Evolutionary conservation across 35 echinoderm and acorn worm genomes (phyloP).

Genomic region (Heliocidaris erythrogramma): DNA sequence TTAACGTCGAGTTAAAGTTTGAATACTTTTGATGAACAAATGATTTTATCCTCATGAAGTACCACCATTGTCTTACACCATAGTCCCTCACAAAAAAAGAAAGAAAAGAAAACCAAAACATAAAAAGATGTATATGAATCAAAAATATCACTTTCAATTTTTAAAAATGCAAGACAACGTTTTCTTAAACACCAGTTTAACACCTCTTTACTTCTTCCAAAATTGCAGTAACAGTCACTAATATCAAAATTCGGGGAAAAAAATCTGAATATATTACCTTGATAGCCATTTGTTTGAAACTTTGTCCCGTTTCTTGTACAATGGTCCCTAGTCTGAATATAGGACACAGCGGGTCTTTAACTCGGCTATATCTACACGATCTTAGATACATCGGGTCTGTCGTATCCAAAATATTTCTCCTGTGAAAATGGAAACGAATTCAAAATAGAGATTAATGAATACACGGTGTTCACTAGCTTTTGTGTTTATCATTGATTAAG

Average conservation of each 20-base stretch:
- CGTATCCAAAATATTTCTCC: constrained; percentile 75
- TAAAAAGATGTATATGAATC: too few species aligned
- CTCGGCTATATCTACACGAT: constrained; percentile 60
- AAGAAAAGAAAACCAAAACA: neutral
- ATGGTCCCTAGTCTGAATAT: constrained; percentile 87
- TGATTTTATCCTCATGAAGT: too few species aligned
- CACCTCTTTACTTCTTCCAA: neutral
- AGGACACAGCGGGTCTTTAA: constrained; percentile 58
- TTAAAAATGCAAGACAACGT: neutral
- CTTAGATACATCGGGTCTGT: constrained; percentile 49
- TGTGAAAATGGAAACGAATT: neutral
- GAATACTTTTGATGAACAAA: too few species aligned
- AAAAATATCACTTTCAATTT: neutral
- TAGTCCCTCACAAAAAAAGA: neutral
- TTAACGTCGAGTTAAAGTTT: too few species aligned
- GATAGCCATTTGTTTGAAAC: constrained; percentile 68
- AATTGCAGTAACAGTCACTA: neutral
- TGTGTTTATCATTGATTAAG: too few species aligned
- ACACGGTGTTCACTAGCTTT: neutral
- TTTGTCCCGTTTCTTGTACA: constrained; percentile 56
- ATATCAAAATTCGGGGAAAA: neutral
- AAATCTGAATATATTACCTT: constrained; percentile 49
- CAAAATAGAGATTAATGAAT: neutral
- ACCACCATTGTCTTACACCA: too few species aligned
- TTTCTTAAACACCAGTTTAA: neutral